Evolutionary conservation across 2,113 vertebrate species (phyloP), one percentile per base, ranked within the genome.

Genomic region (Myiagra hebetior): DNA sequence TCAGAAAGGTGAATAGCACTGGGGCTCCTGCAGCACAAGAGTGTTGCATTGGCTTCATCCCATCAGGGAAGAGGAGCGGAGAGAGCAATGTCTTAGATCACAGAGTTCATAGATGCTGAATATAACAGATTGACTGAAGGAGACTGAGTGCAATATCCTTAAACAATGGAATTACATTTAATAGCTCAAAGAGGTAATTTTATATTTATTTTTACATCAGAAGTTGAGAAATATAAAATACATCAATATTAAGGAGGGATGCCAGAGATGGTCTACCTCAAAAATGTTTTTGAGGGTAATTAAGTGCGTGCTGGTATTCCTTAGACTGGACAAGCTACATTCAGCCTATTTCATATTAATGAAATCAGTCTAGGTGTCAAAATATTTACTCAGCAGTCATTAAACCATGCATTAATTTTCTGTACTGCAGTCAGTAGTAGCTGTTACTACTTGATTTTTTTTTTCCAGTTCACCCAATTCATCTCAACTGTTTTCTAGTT

Each of bases 1-100:
- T 59, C 42, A 42, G 60, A 57, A 53, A 3, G 47, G 15, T 28
- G 68, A 56, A 7, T 15, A 22, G 50, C 1, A 0, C 0, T 37
- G 56, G 53, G 7, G 13, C 24, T 69, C 33, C 57, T 80, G 41
- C 47, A 50, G 30, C 47, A n/a, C 0, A 0, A 6, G 0, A 35
- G 9, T 13, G 22, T 39, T 78, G 55, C 37, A 3, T 33, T 52
- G 60, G 42, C n/a, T 30, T 47, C 3, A 0, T 27, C 46, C 24
- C 8, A 0, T 31, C 44, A 26, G 16, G 19, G 27, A 75, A 68
- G 23, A 80, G 16, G 23, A 69, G 24, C 15, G 31, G 55, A 79
- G 49, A 73, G 14, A 37, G 74, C 65, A 88, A 31, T 53, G 13
- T 60, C 15, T 55, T 69, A 10, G 21, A 64, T 37, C 47, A 15